A percentile compares a stretch with the other conserved stretches of the same genome.
Conservation (phyloP, 2,888 invertebrate species). For the Mimumesa dahlbomi region DNA sequence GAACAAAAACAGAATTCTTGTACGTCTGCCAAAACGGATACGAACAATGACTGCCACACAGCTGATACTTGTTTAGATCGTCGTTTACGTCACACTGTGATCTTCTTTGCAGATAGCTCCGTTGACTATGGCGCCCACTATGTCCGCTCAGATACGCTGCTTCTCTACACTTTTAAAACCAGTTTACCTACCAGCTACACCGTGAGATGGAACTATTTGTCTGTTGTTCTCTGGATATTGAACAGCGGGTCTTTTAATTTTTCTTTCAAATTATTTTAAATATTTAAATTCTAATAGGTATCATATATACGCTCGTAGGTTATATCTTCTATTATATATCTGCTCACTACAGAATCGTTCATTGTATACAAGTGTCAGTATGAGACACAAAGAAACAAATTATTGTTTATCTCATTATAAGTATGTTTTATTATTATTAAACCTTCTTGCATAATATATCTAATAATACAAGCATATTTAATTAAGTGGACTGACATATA, state of each 20-base stretch:
- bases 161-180: conserved; percentile 23
- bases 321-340: too few relatives aligned
- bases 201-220: conserved; percentile 55
- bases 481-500: neutral
- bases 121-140: conserved; percentile 59
- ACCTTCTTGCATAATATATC: too few relatives aligned
- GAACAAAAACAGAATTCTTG: conserved; percentile 66
- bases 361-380: neutral
- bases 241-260: conserved; percentile 26
- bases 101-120: conserved; percentile 69
- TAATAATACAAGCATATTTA: neutral
- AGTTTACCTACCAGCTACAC: neutral
- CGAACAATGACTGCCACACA: conserved; percentile 79
- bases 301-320: too few relatives aligned
- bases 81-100: conserved; percentile 77
- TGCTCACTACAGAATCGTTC: too few relatives aligned
- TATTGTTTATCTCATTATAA: too few relatives aligned
- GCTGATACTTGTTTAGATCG: conserved; percentile 80
- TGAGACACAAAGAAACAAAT: too few relatives aligned
- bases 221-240: too few relatives aligned
- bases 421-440: too few relatives aligned
- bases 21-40: conserved; percentile 71
- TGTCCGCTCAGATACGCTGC: conserved; percentile 53
- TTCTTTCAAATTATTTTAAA: neutral
- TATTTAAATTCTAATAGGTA: too few relatives aligned